Base-by-base conservation (phyloP, 2,797 vertebrate genomes). In the Cossypha dichroa region DNA sequence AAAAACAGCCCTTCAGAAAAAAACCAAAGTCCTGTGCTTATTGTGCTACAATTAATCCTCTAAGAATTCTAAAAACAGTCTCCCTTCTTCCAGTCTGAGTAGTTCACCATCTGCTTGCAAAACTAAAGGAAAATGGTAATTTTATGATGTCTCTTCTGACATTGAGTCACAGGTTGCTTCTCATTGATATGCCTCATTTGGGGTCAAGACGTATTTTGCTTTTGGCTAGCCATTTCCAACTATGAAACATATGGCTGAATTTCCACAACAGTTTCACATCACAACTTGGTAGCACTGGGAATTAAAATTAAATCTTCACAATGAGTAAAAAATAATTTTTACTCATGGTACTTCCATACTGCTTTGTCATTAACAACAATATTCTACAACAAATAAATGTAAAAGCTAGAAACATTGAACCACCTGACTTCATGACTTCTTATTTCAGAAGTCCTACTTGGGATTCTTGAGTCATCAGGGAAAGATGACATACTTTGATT, bases 121-220 rank as follows among this genome's bases (percentile, higher is more conserved):
- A 86, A 59, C 41, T 36, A 20, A 87, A 31, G 25, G 22, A 69
- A 72, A 86, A 40, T 15, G 10, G 2, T 7, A 51, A 19, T 75
- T 76, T 56, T 56, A 22, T 11, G 4, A 23, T 78, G 15, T 28
- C 19, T 78, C 13, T 87, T 78, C 38, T 81, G 49, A 54, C 46
- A 40, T 43, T 55, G 29, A 74, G 49, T 68, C 22, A 22, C n/a
- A 58, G 15, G 9, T 56, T 81, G 38, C 8, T 31, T 81, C n/a
- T 66, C 43, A 15, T 28, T 77, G 26, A 21, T 34, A 48, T 11
- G 26, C 10, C 2, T 72, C 2, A 0, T 72, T 78, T 88, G 3
- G 2, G 25, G 25, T 62, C 58, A 72, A 60, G 43, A 46, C 9
- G 29, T 0, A 1, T 69, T 80, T 56, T 3, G 0, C 19, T 64